These are phyloP conservation scores for Oryzias celebensis DNA, from an alignment of 2,113 vertebrate species.

Conservation along the genomic window DNA sequence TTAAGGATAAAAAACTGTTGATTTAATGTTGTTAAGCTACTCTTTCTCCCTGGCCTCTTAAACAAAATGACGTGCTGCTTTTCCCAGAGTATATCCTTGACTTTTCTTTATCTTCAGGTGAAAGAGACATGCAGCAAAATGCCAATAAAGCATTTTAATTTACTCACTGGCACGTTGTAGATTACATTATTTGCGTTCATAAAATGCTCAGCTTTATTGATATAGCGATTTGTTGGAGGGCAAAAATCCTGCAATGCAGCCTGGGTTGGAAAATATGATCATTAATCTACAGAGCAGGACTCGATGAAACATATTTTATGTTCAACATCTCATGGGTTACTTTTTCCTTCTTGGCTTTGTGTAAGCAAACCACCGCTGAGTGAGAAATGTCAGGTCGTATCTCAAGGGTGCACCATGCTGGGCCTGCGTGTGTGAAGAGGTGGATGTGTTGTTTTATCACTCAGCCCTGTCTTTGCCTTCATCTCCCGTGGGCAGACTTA, in stretches of 20 bases:
- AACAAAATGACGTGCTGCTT: conserved; percentile 35
- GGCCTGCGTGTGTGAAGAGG: conserved; percentile 15
- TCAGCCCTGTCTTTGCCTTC: conserved; percentile 51
- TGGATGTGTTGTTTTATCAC: conserved; percentile 63
- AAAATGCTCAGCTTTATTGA: conserved; percentile 68
- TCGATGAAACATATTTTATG: conserved; percentile 63
- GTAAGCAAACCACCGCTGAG: conserved; percentile 41
- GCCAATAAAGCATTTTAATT: conserved; percentile 72
- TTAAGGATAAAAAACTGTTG: conserved; percentile 73
- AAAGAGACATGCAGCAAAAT: conserved; percentile 65
- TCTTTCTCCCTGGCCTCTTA: neutral
- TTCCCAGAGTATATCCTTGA: conserved; percentile 58
- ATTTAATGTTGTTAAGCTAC: conserved; percentile 57
- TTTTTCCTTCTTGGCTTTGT: conserved; percentile 50
- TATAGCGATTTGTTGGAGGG: conserved; percentile 71
- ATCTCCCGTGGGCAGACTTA: conserved; percentile 55
- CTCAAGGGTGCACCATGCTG: conserved; percentile 53
- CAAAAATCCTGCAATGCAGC: conserved; percentile 67
- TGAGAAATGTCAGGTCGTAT: conserved; percentile 65
- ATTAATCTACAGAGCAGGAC: conserved; percentile 67
- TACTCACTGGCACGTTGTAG: conserved; percentile 61
- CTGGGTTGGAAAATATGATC: conserved; percentile 69
- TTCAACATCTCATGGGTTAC: conserved; percentile 65
- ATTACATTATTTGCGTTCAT: conserved; percentile 71
- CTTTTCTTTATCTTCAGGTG: conserved; percentile 46